Base-by-base conservation (phyloP, 2,888 invertebrate genomes). In the Drosophila greeni region DNA sequence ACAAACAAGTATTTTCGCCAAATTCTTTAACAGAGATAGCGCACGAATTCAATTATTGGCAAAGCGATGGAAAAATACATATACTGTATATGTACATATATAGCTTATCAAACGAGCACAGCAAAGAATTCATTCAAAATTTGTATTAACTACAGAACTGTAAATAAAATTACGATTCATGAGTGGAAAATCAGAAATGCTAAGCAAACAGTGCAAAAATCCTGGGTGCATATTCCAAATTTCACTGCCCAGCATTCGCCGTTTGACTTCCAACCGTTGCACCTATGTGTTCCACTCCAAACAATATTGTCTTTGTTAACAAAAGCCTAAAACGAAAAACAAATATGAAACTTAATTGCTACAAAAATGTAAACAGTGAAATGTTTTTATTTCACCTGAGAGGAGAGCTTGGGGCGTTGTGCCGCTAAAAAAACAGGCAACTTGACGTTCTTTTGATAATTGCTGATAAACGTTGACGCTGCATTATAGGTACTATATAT, bases 401-500 rank as follows among this genome's bases (percentile, higher is more conserved):
- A 65, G 33, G 43, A 42, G 31, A 54, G 49, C 71, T 62, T 16
- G 61, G 76, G 62, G 67, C 75, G 66, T 20, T 73, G 79, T 68
- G 79, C 79, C 82, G 69, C 76, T 69, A 77, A 66, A 16, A 49
- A 81, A 69, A 74, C 72, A 78, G 34, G 51, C 33, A 60, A 39
- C 70, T 49, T 67, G 48, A 58, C 45, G 53, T 33, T 49, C 49
- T 49, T 48, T 66, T 66, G 69, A 71, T 78, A 77, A 82, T 70
- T 74, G 72, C 72, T 80, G 76, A 76, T 76, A 76, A 72, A 66
- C 54, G 67, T 68, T 67, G 66, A 42, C 62, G 51, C 66, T 69
- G 47, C 61, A 62, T 49, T 61, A 42, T 26, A 42, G 24, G n/a
- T 26, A 42, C 42, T 24, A 43, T 54, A 68, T 59, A 43, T 43